phyloP scores from a whole-genome alignment of 2,113 vertebrate species.

The Panthera uncia region DNA sequence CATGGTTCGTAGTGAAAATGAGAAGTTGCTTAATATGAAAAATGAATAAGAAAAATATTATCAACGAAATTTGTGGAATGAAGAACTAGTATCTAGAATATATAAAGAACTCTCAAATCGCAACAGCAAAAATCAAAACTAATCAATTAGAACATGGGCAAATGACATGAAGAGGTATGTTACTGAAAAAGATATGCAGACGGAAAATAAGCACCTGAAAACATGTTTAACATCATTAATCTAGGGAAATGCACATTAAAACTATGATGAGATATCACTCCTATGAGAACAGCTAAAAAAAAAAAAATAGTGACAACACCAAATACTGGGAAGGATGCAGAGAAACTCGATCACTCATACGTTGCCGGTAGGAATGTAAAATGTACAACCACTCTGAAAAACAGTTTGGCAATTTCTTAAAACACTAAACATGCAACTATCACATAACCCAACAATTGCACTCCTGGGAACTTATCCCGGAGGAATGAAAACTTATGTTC shows the following conservation, averaged over 20 bases:
- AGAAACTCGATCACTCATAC: neutral
- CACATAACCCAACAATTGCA: neutral
- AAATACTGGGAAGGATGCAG: neutral
- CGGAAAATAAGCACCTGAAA: neutral
- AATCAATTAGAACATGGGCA: neutral
- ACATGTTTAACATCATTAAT: neutral
- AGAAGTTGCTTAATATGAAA: neutral
- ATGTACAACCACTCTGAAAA: neutral
- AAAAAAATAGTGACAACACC: neutral
- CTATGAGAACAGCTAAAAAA: neutral
- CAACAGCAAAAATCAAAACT: neutral
- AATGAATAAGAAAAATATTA: neutral
- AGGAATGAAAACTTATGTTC: neutral
- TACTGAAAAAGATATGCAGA: neutral
- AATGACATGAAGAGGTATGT: neutral
- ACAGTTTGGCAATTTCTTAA: neutral
- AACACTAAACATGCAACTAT: neutral
- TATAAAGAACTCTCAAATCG: neutral
- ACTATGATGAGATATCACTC: neutral
- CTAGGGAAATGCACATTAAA: slow-evolving; percentile 1
- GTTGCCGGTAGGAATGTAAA: neutral
- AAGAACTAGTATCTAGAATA: neutral
- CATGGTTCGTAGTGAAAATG: neutral
- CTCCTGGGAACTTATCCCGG: neutral
- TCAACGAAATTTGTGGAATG: neutral